Evolutionary conservation across 2,797 vertebrate species (phyloP).

Genomic region (Sebastes flavidus): DNA sequence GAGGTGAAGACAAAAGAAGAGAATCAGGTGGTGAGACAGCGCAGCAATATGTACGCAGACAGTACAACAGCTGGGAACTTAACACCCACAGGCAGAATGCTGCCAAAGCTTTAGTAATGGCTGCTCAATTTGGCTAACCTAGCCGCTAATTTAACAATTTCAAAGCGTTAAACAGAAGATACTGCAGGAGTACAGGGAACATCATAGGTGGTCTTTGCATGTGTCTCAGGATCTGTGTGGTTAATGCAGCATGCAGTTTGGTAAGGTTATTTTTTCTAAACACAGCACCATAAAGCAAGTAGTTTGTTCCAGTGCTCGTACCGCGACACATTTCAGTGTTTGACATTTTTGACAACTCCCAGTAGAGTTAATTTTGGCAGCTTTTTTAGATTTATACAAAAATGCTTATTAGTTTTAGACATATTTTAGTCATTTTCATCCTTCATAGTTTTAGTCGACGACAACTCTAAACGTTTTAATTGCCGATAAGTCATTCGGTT

Average conservation of each 20-base stretch:
- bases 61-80: conserved; percentile 29
- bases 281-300: neutral
- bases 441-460: no score
- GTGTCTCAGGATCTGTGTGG: neutral
- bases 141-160: conserved; percentile 3
- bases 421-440: no score
- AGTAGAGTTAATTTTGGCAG: neutral
- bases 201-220: neutral
- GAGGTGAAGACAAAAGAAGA: conserved; percentile 18
- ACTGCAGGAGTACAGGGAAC: neutral
- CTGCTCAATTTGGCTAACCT: neutral
- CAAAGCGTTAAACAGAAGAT: neutral
- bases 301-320: neutral
- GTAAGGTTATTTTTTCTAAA: neutral
- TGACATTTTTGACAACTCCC: neutral
- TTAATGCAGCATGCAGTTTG: neutral
- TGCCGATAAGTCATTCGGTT: no score
- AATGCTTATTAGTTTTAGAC: no score
- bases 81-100: conserved; percentile 1
- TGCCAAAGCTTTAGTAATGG: conserved; percentile 14
- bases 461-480: no score
- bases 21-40: conserved; percentile 15
- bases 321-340: neutral
- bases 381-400: neutral
- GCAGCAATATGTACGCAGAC: conserved; percentile 29